A percentile compares a stretch with the other conserved stretches of the same genome.
phyloP scores from a whole-genome alignment of 2,113 vertebrate genomes.

The Charina bottae region DNA sequence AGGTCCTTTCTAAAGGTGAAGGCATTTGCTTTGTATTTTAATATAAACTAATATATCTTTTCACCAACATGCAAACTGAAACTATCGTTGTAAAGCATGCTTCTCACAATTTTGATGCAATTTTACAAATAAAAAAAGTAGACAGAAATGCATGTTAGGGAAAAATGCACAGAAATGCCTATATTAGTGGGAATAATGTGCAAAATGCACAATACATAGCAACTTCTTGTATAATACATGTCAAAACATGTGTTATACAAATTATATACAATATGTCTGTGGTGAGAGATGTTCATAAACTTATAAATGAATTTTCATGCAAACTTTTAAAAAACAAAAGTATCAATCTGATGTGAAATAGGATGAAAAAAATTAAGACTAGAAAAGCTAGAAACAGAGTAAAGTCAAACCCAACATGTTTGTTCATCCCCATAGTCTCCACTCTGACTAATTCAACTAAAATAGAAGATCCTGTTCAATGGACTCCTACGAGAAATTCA shows the following conservation, averaged over 20 bases:
- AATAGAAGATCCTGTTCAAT: neutral
- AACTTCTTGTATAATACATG: neutral
- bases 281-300: neutral
- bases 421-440: neutral
- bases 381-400: neutral
- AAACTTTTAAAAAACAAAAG: neutral
- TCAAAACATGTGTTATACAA: neutral
- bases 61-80: neutral
- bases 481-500: neutral
- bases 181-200: neutral
- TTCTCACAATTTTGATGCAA: too few species aligned
- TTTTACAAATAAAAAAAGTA: too few species aligned
- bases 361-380: neutral
- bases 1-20: neutral
- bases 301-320: neutral
- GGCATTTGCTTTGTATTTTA: neutral
- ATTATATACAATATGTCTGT: neutral
- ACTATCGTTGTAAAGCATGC: neutral
- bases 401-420: neutral
- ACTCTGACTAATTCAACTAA: neutral
- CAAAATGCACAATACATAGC: neutral
- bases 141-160: neutral
- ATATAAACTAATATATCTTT: neutral
- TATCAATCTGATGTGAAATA: neutral
- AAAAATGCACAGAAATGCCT: neutral